Base-by-base conservation (phyloP, 2,113 vertebrate species). In the Chaenogobius annularis region DNA sequence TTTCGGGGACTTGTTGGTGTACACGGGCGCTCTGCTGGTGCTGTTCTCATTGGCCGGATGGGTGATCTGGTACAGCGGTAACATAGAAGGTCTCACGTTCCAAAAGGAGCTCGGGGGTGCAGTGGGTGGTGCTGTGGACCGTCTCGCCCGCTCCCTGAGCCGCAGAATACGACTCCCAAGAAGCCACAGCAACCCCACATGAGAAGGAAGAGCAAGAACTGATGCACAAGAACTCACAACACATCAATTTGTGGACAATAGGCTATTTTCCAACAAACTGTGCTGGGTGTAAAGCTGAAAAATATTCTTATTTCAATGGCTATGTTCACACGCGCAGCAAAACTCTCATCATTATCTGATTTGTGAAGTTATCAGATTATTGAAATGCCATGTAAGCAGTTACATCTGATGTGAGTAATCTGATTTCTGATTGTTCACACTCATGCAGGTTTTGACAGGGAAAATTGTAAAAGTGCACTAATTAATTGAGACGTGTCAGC, bases 21-120 rank as follows among this genome's bases (percentile, higher is more conserved):
- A 97, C 87, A 86, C 94, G 0, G 95, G 95, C 3, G 94, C 94
- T 26, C 89, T 96, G 68, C 89, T 96, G 47, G 90, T 96, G 26
- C 89, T 96, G 31, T 37, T 95, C 74, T 96, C 96, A 64, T 85
- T 96, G 75, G 92, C 92, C 0, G 94, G 94, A 66, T 97, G 96
- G 96, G 93, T 96, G 59, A 89, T 96, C 89, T 97, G 96, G 96
- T 97, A 97, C 90, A 96, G 95, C 0, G 96, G 96, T 72, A 97
- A 97, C 77, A 94, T 96, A 7, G 94, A 96, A 80, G 93, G 93
- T 31, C 81, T 94, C 78, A 81, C 65, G 3, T 81, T 85, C 19
- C 75, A 56, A 5, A 91, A 84, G 75, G 88, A 91, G n/a, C 47
- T 83, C 20, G 77, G 81, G 17, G 74, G 81, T n/a, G 20, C 44